Conservation (phyloP, 2,888 invertebrate genomes). For the Orgyia antiqua region DNA sequence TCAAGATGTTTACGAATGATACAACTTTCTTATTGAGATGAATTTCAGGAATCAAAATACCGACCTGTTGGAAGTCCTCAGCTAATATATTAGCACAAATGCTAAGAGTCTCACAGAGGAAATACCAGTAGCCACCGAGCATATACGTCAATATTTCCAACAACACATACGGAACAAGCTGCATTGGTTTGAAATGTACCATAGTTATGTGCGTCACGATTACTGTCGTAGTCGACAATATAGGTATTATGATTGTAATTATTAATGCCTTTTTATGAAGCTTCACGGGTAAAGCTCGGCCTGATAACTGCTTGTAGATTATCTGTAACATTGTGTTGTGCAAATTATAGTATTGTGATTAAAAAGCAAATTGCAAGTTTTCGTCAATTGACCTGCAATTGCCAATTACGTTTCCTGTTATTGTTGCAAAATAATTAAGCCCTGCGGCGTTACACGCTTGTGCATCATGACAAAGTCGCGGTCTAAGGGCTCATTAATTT, state of each 20-base stretch:
- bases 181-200: constrained; percentile 81
- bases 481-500: too few species aligned
- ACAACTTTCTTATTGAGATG: neutral
- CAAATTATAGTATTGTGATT: too few species aligned
- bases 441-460: too few species aligned
- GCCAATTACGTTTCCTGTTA: too few species aligned
- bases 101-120: constrained; percentile 82
- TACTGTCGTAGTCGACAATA: constrained; percentile 80
- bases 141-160: constrained; percentile 83
- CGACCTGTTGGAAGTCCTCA: constrained; percentile 82
- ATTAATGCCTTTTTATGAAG: constrained; percentile 78
- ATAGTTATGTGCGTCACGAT: constrained; percentile 84
- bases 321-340: too few species aligned
- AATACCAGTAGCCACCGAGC: constrained; percentile 84
- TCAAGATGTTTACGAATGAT: neutral
- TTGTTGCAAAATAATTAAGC: too few species aligned
- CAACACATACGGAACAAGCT: constrained; percentile 83
- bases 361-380: too few species aligned
- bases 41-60: constrained; percentile 1
- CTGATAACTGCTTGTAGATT: constrained; percentile 79
- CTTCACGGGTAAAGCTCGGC: constrained; percentile 74
- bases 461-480: too few species aligned
- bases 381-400: too few species aligned
- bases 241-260: constrained; percentile 78
- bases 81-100: constrained; percentile 81